A percentile compares a stretch with the other conserved stretches of the same genome.
Evolutionary conservation across 1,140 invertebrate genomes (phyloP).

Genomic region (Ips nitidus): DNA sequence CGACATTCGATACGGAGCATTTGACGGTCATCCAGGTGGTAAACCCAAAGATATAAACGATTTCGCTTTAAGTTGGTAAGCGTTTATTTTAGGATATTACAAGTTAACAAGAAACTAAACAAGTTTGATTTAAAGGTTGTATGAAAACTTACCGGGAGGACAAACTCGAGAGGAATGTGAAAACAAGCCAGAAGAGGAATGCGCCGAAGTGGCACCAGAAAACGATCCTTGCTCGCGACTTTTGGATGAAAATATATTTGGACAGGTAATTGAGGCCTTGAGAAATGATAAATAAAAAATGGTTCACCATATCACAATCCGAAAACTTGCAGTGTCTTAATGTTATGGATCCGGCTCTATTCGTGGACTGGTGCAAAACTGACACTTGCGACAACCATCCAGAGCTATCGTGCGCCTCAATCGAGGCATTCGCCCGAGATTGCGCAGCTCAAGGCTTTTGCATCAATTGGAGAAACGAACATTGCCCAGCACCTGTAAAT

Average conservation of each 20-base stretch:
- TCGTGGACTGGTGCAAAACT: slow-evolving; percentile 67
- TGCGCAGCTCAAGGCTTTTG: slow-evolving; percentile 70
- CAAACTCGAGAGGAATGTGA: slow-evolving; percentile 43
- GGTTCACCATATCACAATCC: not conserved
- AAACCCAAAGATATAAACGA: slow-evolving; percentile 54
- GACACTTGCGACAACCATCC: slow-evolving; percentile 63
- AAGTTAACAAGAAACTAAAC: too few species aligned
- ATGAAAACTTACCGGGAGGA: slow-evolving; percentile 48
- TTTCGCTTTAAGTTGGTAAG: slow-evolving; percentile 63
- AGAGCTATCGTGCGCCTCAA: slow-evolving; percentile 60
- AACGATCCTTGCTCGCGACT: slow-evolving; percentile 67
- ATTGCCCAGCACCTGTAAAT: slow-evolving; percentile 61
- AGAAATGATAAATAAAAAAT: not conserved
- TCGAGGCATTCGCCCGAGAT: slow-evolving; percentile 73
- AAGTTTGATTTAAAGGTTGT: slow-evolving; percentile 44
- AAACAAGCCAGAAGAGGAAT: slow-evolving; percentile 52
- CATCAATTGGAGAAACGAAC: slow-evolving; percentile 66
- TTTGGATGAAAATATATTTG: slow-evolving; percentile 64
- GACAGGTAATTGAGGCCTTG: slow-evolving; percentile 51
- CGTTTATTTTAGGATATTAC: not conserved
- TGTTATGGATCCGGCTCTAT: slow-evolving; percentile 68
- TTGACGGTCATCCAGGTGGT: slow-evolving; percentile 45
- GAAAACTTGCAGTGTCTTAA: slow-evolving; percentile 62
- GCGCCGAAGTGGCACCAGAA: slow-evolving; percentile 57
- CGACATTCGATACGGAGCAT: slow-evolving; percentile 61